Evolutionary conservation across 2,797 vertebrate genomes (phyloP), one percentile per base, ranked within the genome.

Genomic region (Bucorvus abyssinicus): DNA sequence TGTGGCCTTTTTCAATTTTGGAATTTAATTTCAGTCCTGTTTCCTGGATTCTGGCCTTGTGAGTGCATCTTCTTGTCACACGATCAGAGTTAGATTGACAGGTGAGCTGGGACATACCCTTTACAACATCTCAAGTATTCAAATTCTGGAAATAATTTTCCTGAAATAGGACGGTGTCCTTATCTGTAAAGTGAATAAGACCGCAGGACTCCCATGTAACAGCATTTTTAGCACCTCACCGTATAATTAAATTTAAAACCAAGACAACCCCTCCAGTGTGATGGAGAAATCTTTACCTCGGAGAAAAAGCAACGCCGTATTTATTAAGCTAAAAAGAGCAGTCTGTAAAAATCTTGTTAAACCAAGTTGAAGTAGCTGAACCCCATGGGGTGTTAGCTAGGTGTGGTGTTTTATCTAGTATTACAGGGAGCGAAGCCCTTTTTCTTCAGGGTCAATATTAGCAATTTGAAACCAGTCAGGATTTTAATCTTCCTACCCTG

Each of bases 171-270:
- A 22, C 55, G 57, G 80, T 1, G 10, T 86, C 53, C 59, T 90
- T 56, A 71, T n/a, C 77, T 84, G 2, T 6, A 15, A 71, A 78
- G 45, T 64, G 27, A 94, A 7, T 34, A 78, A 78, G 63, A 80
- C 74, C 90, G 74, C 69, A 82, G 67, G 60, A 81, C 77, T 95
- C 79, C 89, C 74, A 65, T 81, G 92, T 14, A 93, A 52, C 65
- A 57, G 57, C 71, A 63, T 89, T 94, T 95, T 95, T 93, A 95
- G 89, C 74, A 38, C 38, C 52, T 82, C 87, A 55, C 74, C 52
- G 23, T 90, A 23, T 71, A 82, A 89, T 90, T 93, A 81, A 78
- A 27, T 88, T 82, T n/a, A 78, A 93, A 94, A 56, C 40, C 42
- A 73, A 82, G 90, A 69, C 71, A 80, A 56, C 14, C 73, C 52